Evolutionary conservation across 2,797 vertebrate genomes (phyloP).

Genomic region (Labeo calbasu): DNA sequence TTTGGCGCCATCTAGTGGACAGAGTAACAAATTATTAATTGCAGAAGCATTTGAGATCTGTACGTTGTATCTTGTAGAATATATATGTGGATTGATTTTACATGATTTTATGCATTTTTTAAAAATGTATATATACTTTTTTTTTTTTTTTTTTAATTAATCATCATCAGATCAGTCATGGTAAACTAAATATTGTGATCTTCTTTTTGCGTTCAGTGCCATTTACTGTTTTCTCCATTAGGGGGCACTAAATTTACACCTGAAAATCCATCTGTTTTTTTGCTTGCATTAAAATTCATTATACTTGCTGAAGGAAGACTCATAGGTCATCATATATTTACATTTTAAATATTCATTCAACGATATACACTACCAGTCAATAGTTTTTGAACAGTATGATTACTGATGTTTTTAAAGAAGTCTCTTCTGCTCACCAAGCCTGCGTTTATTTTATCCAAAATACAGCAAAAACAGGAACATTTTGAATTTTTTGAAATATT

Average conservation of each 20-base stretch:
- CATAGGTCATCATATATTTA: background rate
- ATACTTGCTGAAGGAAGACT: background rate
- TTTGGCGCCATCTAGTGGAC: constrained; percentile 63
- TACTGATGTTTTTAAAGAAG: too few species aligned
- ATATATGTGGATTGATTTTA: too few species aligned
- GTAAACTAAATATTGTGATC: background rate
- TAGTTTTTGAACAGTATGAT: too few species aligned
- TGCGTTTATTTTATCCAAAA: too few species aligned
- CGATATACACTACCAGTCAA: too few species aligned
- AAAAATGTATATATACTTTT: too few species aligned
- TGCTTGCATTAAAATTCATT: background rate
- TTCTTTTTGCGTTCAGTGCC: background rate
- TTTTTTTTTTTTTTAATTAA: too few species aligned
- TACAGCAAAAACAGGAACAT: too few species aligned
- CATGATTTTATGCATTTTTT: too few species aligned
- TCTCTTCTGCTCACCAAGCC: too few species aligned
- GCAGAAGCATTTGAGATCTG: background rate
- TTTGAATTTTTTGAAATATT: too few species aligned
- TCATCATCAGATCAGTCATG: background rate
- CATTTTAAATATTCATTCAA: background rate
- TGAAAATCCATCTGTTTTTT: background rate
- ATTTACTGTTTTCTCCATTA: background rate
- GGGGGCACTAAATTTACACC: constrained; percentile 4
- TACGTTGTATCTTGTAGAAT: too few species aligned
- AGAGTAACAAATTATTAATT: background rate